Base-by-base conservation (phyloP, 2,113 vertebrate species). In the Rhineura floridana region DNA sequence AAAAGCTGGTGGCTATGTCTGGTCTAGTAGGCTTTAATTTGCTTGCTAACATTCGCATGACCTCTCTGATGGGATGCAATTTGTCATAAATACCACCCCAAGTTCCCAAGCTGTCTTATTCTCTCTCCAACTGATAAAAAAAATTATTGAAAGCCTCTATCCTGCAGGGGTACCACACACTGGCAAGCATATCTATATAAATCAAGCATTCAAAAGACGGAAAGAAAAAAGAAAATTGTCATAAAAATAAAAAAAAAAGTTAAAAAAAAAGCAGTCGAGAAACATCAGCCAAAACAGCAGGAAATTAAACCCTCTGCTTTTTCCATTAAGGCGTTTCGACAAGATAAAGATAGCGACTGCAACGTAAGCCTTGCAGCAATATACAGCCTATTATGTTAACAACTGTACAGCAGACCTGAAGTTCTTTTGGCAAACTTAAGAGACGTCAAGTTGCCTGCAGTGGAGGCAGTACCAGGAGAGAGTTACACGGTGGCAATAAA, bases 291-390 rank as follows among this genome's bases (percentile, higher is more conserved):
- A 48, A 42, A 94, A 91, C 87, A 92, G 89, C 89, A 95, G 90
- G 90, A 96, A 91, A 94, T 93, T 90, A 90, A 96, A 94, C 72
- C 91, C 69, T 33, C 28, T 59, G 91, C 28, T 90, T 72, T 81
- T 90, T 83, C 90, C 81, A 87, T 91, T 92, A 95, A 83, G 87
- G 91, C 89, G 77, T 84, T 94, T 78, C 91, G 93, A 94, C 83
- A 92, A 92, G 88, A 91, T n/a, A 85, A 91, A 91, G 90, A 87
- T 50, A 73, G 80, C 93, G 90, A 90, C 88, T 30, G 30, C 21
- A 88, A 82, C 63, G 87, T 80, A 92, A 85, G 63, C 48, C 55
- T 50, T 10, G 77, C 69, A 86, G 81, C 77, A 83, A 96, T 46
- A 82, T 8, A 83, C 1, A 30, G 33, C 44, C 67, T 79, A 23